Evolutionary conservation across 2,888 invertebrate species (phyloP), one percentile per base, ranked within the genome.

Genomic region (Rhagonycha lutea): DNA sequence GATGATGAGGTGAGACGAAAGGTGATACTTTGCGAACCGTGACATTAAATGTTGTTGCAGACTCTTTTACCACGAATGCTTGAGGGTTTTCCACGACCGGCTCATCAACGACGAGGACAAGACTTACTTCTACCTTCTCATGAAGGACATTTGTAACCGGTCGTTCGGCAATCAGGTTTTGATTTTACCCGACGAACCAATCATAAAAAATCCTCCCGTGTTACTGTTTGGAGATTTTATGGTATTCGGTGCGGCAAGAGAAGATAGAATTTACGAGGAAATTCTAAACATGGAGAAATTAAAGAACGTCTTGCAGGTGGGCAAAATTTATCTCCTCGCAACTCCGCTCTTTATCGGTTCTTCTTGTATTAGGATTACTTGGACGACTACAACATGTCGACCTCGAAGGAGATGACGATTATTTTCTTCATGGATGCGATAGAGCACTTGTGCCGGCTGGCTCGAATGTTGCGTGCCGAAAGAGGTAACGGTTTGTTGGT

Each of bases 61-160:
- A 80, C 88, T 98, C 9, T 98, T 97, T 89, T 96, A 95, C 81
- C 98, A 98, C 85, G 98, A 98, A 88, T 95, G 96, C 75, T 91
- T 96, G 73, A 91, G 98, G 26, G 97, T 97, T 2, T 98, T 97
- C 86, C 96, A 96, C 87, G 98, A 98, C 86, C 94, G 97, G 0
- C 89, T 98, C 23, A 93, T 95, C 74, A 95, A 96, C 84, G 87
- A 91, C 14, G 91, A 94, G 80, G 98, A 98, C 86, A 94, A 96
- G 85, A 91, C 89, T 24, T 93, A 95, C 86, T 95, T 98, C 83
- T 94, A 92, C 84, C 90, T 90, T 65, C 88, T 96, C 14, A 92
- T 97, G 89, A 89, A 90, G 63, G 90, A 90, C 14, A 90, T 92
- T 12, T 97, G 92, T 86, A 87, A 87, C 78, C 91, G 90, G 84